phyloP scores from a whole-genome alignment of 2,888 invertebrate genomes.

The Perdita meconis region DNA sequence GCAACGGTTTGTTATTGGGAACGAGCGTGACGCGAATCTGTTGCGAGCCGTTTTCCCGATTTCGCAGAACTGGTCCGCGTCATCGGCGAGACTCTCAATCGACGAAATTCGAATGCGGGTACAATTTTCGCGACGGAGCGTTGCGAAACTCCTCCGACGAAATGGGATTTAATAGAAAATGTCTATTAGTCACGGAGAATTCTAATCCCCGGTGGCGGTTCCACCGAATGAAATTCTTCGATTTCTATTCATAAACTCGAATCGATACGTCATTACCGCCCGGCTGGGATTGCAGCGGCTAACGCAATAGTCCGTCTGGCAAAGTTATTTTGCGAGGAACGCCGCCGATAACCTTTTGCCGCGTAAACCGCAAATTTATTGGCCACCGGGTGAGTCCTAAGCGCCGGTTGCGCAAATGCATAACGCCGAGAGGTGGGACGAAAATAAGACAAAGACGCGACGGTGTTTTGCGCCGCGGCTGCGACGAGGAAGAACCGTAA shows the following conservation, averaged over 20 bases:
- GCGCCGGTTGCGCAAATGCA: slow-evolving; percentile 35
- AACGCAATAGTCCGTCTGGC: slow-evolving; percentile 45
- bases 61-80: slow-evolving; percentile 30
- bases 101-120: slow-evolving; percentile 11
- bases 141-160: not conserved
- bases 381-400: slow-evolving; percentile 48
- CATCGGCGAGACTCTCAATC: slow-evolving; percentile 1
- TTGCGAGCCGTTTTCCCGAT: slow-evolving; percentile 10
- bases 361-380: slow-evolving; percentile 65
- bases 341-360: slow-evolving; percentile 68
- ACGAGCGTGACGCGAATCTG: slow-evolving; percentile 33
- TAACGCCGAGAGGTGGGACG: not conserved
- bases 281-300: slow-evolving; percentile 20
- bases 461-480: not conserved
- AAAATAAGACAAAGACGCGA: not conserved
- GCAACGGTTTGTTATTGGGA: slow-evolving; percentile 34
- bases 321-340: slow-evolving; percentile 45
- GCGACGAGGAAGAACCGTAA: not conserved
- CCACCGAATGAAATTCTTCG: too few species aligned
- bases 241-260: slow-evolving; percentile 15
- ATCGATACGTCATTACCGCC: slow-evolving; percentile 28
- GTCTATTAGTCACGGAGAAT: too few species aligned
- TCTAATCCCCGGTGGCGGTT: too few species aligned
- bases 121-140: not conserved
- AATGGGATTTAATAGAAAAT: too few species aligned